Conservation (phyloP, 2,888 invertebrate species). For the Nomada goodeniana region DNA sequence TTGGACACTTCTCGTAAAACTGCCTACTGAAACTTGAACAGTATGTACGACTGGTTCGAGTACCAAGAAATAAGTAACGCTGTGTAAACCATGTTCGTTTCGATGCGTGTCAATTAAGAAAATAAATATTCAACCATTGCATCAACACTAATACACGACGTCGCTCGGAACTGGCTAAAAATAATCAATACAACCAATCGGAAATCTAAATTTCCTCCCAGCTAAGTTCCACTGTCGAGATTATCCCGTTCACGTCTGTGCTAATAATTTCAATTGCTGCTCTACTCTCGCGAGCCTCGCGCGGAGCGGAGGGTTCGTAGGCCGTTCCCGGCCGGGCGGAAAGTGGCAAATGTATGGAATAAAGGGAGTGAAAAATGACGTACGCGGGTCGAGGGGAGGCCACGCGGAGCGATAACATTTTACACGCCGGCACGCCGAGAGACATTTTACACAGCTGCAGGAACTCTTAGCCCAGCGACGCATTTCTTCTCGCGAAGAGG, state of each 20-base stretch:
- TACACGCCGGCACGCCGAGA: slow-evolving; percentile 13
- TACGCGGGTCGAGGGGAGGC: slow-evolving; percentile 31
- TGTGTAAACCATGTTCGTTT: too few relatives aligned
- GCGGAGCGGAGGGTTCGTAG: background rate
- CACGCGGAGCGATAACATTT: slow-evolving; percentile 50
- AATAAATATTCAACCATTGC: too few relatives aligned
- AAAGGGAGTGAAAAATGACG: slow-evolving; percentile 35
- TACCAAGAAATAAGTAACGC: too few relatives aligned
- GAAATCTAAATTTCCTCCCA: background rate
- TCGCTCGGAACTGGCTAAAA: background rate
- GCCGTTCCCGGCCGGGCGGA: slow-evolving; percentile 2
- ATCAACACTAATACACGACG: background rate
- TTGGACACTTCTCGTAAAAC: too few relatives aligned
- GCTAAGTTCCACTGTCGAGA: background rate
- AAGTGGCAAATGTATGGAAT: slow-evolving; percentile 31
- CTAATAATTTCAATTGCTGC: slow-evolving; percentile 21
- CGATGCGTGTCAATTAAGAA: too few relatives aligned
- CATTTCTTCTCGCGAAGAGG: slow-evolving; percentile 58
- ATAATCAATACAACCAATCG: background rate
- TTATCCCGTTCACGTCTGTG: background rate
- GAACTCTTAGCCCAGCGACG: slow-evolving; percentile 41
- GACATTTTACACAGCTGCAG: slow-evolving; percentile 33
- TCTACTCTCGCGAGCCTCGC: background rate
- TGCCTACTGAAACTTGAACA: too few relatives aligned
- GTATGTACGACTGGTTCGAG: too few relatives aligned